phyloP scores from a whole-genome alignment of 2,797 vertebrate genomes.

The Amphiprion clarkii region DNA sequence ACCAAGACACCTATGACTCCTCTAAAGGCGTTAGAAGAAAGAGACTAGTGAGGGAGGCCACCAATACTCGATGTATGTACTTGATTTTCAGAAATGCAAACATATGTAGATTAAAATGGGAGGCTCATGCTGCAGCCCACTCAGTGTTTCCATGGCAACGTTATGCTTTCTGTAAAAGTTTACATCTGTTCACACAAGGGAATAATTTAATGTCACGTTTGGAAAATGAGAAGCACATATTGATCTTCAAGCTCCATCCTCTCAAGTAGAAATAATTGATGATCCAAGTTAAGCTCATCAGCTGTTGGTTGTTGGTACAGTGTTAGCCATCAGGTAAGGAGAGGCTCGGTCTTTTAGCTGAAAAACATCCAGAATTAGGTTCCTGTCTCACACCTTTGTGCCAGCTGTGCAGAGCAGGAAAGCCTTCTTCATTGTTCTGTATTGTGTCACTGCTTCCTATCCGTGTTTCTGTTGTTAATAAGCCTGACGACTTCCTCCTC shows the following conservation, averaged over 20 bases:
- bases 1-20: too few relatives aligned
- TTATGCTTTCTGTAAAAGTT: not conserved
- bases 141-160: constrained; percentile 2
- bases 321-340: not conserved
- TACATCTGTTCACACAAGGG: not conserved
- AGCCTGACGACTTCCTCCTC: constrained; percentile 65
- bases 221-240: not conserved
- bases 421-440: constrained; percentile 56
- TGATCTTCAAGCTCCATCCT: not conserved
- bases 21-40: too few relatives aligned
- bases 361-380: not conserved
- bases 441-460: constrained; percentile 73
- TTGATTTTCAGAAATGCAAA: not conserved
- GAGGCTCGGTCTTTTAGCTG: not conserved
- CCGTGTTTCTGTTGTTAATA: constrained; percentile 67
- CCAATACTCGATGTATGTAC: not conserved
- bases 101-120: not conserved
- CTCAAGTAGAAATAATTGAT: not conserved
- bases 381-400: constrained; percentile 23
- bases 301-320: not conserved
- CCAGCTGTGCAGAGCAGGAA: constrained; percentile 69
- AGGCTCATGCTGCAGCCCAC: not conserved
- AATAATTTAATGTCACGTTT: not conserved
- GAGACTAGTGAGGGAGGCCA: too few relatives aligned
- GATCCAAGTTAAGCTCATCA: not conserved